phyloP scores from a whole-genome alignment of 2,113 vertebrate species.

The Cairina moschata region DNA sequence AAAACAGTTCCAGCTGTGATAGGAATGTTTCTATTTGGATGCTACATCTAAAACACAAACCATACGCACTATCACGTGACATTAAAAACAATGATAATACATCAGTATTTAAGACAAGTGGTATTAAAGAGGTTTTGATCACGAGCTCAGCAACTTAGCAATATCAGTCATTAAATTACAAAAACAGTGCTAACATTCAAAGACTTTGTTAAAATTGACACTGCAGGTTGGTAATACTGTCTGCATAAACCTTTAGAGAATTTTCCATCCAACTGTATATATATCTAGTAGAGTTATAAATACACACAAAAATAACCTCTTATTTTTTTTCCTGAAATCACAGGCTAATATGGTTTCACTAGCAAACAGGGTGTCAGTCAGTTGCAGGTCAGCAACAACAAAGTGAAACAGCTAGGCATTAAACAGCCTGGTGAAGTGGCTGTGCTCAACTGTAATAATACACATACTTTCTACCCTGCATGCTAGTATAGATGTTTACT shows the following conservation, averaged over 20 bases:
- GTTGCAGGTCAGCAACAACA: neutral
- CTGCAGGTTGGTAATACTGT: neutral
- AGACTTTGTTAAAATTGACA: neutral
- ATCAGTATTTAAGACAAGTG: conserved; percentile 2
- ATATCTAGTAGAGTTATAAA: neutral
- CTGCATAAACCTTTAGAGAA: neutral
- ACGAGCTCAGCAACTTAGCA: conserved; percentile 13
- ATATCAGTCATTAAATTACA: conserved; percentile 23
- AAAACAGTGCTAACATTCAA: conserved; percentile 16
- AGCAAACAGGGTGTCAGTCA: neutral
- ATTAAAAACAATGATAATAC: conserved; percentile 10
- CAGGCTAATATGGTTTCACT: neutral
- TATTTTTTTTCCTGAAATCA: neutral
- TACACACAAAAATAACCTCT: too few species aligned
- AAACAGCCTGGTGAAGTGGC: neutral
- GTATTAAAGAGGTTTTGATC: neutral
- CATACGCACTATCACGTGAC: neutral
- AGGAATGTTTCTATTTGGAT: conserved; percentile 23
- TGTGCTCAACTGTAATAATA: neutral
- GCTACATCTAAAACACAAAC: conserved; percentile 18
- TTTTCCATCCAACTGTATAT: conserved; percentile 6
- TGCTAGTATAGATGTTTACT: neutral
- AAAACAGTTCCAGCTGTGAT: neutral
- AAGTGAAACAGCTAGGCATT: neutral
- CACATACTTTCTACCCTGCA: neutral